Base-by-base conservation (phyloP, 2,797 vertebrate genomes). In the Pagetopsis macropterus region DNA sequence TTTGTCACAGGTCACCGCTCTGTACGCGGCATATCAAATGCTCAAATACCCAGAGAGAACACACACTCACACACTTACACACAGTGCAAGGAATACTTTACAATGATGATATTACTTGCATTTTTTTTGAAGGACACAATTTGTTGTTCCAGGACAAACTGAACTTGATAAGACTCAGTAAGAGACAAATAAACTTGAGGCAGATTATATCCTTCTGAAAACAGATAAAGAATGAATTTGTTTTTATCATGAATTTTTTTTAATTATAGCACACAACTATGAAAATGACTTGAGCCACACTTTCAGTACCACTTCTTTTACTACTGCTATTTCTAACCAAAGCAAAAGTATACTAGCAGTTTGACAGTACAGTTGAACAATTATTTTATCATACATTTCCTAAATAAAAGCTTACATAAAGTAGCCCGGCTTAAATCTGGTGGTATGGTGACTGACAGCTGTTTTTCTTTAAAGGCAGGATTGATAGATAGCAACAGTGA, bases 1-100 rank as follows among this genome's bases (percentile, higher is more conserved):
- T 87, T 87, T 73, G 88, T 87, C 72, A 74, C 81, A 80, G 87
- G 81, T 88, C 82, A 84, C 55, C 23, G 43, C 84, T 78, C 78
- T 58, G 67, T 68, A 74, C 69, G 54, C 62, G 17, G 78, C 81
- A 84, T 86, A 88, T 85, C 80, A 82, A 87, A 84, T 82, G 76
- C 71, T 84, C 60, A 84, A 77, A 82, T 73, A 70, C 76, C 75
- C 52, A 72, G 81, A 78, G 82, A 87, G 78, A 87, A 19, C 10
- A 9, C 14, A 12, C 12, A 58, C 41, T 23, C 23, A 58, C 41
- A 23, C 23, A 23, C 23, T 15, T 14, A 27, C 12, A 59, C 21
- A 45, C 9, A 60, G 33, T 23, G 3, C 3, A 1, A 16, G 19
- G 9, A 65, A 27, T 7, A 13, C 40, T 60, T 65, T 44, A 66